These are phyloP conservation scores for Centropus bengalensis DNA, from an alignment of 2,113 vertebrate species.

Conservation along the genomic window DNA sequence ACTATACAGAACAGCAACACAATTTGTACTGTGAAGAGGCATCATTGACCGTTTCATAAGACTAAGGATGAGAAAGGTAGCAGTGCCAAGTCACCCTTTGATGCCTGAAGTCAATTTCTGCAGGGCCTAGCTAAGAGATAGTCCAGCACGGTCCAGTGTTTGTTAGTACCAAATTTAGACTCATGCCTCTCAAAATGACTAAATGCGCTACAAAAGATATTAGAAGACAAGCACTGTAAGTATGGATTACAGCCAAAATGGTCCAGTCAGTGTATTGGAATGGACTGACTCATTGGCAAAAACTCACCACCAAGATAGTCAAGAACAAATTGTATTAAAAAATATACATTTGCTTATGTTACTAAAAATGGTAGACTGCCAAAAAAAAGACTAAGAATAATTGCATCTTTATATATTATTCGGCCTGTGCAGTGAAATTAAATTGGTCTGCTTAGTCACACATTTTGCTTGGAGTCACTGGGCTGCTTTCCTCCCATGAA, in stretches of 20 bases:
- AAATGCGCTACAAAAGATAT: not conserved
- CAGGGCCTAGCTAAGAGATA: not conserved
- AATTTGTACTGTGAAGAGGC: not conserved
- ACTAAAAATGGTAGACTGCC: slow-evolving; percentile 41
- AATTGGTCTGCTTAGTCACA: slow-evolving; percentile 57
- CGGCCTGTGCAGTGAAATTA: slow-evolving; percentile 43
- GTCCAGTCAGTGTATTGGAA: not conserved
- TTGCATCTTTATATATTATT: slow-evolving; percentile 45
- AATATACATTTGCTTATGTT: slow-evolving; percentile 46
- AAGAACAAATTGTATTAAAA: slow-evolving; percentile 48
- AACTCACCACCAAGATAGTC: not conserved
- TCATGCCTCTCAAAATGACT: not conserved
- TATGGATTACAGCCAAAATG: slow-evolving; percentile 9
- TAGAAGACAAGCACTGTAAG: not conserved
- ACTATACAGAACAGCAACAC: not conserved
- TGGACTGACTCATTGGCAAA: slow-evolving; percentile 38
- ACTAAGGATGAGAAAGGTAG: not conserved
- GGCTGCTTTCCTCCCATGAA: not conserved
- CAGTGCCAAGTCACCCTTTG: not conserved
- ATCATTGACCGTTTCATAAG: not conserved
- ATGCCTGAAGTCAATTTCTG: not conserved
- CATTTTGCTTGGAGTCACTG: slow-evolving; percentile 30
- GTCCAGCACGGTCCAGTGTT: not conserved
- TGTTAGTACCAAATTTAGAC: not conserved
- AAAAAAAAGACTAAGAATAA: slow-evolving; percentile 51